Conservation (phyloP, 1,140 invertebrate genomes). For the Adelges cooleyi region DNA sequence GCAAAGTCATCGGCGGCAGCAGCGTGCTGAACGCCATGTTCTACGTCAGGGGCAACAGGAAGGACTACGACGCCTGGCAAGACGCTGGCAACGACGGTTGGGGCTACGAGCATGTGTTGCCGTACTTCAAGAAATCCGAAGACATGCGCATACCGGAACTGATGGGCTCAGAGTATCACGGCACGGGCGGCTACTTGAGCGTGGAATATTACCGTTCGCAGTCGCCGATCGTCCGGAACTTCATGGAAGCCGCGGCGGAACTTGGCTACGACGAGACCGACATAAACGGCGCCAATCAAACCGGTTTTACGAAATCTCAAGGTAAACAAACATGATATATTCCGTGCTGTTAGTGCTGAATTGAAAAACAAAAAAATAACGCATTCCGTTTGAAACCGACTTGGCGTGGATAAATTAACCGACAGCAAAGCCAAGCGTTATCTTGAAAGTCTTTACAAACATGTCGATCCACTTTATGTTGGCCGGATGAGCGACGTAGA, state of each 20-base stretch:
- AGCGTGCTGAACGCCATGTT: conserved; percentile 80
- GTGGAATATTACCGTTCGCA: conserved; percentile 52
- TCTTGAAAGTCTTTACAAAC: no score
- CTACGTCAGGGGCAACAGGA: conserved; percentile 70
- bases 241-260: conserved; percentile 55
- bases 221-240: conserved; percentile 49
- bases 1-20: conserved; percentile 60
- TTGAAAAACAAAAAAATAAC: no score
- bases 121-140: conserved; percentile 68
- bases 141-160: conserved; percentile 52
- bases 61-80: conserved; percentile 76
- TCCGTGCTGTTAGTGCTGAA: no score
- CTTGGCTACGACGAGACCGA: conserved; percentile 58
- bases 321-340: no score
- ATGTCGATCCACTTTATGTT: no score
- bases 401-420: no score
- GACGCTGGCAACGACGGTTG: conserved; percentile 55
- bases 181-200: conserved; percentile 50
- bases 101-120: conserved; percentile 63
- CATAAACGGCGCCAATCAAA: conserved; percentile 61
- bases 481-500: no score
- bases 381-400: no score
- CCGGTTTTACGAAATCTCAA: conserved; percentile 45
- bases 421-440: no score
- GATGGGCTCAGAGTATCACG: conserved; percentile 52